phyloP scores from a whole-genome alignment of 2,797 vertebrate species.

The Catamblyrhynchus diadema region DNA sequence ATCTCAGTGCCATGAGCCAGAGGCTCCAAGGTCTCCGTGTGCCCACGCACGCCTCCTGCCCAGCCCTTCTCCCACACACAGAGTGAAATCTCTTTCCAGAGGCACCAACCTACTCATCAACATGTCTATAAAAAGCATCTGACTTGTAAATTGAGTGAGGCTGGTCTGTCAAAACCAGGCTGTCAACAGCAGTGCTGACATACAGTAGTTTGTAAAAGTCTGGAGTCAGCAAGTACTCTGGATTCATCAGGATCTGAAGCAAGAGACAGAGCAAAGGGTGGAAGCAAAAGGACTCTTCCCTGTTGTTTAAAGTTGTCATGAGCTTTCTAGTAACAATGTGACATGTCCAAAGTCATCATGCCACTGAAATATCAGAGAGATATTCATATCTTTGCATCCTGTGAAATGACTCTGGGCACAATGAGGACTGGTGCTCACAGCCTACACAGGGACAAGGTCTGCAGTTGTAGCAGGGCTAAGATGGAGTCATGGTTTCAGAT shows the following conservation, averaged over 20 bases:
- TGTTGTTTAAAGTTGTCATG: neutral
- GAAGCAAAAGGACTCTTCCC: neutral
- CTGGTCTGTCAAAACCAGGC: neutral
- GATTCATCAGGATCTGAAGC: neutral
- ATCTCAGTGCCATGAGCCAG: neutral
- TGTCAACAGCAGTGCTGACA: neutral
- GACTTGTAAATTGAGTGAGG: constrained; percentile 21
- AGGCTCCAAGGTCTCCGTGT: neutral
- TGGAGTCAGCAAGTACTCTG: constrained; percentile 9
- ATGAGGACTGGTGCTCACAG: neutral
- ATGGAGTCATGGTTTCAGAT: neutral
- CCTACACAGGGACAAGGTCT: fast-evolving
- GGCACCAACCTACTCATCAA: constrained; percentile 9
- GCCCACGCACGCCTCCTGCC: neutral
- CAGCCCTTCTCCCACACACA: neutral
- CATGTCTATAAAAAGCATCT: constrained; percentile 39
- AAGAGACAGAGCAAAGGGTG: neutral
- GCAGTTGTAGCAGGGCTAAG: neutral
- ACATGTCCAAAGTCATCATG: neutral
- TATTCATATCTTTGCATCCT: neutral
- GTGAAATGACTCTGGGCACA: neutral
- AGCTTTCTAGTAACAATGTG: neutral
- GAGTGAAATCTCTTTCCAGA: constrained; percentile 34
- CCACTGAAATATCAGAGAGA: neutral
- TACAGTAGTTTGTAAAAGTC: neutral